phyloP scores from a whole-genome alignment of 1,140 invertebrate species.

The Drosophila tropicalis region DNA sequence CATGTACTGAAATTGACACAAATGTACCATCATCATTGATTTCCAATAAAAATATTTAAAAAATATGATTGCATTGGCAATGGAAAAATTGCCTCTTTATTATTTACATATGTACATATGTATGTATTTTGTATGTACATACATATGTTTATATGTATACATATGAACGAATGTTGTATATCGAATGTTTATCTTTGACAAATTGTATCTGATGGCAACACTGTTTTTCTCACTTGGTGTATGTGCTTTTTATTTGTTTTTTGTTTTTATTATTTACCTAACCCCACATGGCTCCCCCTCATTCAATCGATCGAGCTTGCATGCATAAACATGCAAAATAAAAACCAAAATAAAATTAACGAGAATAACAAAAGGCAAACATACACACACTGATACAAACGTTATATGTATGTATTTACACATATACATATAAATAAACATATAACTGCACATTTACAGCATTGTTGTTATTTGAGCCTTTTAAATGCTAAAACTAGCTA shows the following conservation, averaged over 20 bases:
- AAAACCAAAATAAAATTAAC: constrained; percentile 80
- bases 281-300: constrained; percentile 60
- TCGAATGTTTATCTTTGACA: constrained; percentile 9
- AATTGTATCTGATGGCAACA: constrained; percentile 14
- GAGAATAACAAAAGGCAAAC: constrained; percentile 76
- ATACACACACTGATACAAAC: constrained; percentile 37
- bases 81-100: no score
- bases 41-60: background rate
- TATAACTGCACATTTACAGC: constrained; percentile 30
- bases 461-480: constrained; percentile 15
- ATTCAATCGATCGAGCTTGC: constrained; percentile 74
- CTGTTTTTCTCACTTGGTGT: constrained; percentile 20
- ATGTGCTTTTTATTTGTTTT: constrained; percentile 27
- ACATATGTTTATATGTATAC: background rate
- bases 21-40: background rate
- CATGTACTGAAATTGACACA: background rate
- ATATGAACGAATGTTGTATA: background rate
- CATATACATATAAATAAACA: constrained; percentile 49
- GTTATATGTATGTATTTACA: constrained; percentile 30
- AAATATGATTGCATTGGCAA: no score
- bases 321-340: constrained; percentile 76
- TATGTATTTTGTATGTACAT: background rate
- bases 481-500: constrained; percentile 4
- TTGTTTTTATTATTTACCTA: constrained; percentile 27
- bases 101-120: background rate